phyloP scores from a whole-genome alignment of 1,140 invertebrate genomes.

The Formica exsecta region DNA sequence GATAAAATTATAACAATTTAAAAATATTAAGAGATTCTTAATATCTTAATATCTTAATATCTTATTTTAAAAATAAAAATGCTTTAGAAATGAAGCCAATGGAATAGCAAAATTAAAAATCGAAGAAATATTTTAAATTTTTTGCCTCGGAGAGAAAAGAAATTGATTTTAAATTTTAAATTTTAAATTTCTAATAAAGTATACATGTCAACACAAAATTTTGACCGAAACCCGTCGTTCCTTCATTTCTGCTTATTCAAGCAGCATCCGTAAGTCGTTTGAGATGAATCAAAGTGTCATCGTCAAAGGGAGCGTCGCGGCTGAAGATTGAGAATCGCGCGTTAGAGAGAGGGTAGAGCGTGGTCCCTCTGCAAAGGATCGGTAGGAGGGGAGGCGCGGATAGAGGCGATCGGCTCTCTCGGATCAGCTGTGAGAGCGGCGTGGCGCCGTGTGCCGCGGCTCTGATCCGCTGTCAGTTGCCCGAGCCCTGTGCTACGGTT shows the following conservation, averaged over 20 bases:
- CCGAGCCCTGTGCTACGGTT: constrained; percentile 86
- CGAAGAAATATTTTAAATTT: not conserved
- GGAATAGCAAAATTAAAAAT: not conserved
- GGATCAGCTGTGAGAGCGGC: constrained; percentile 85
- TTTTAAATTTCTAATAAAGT: not conserved
- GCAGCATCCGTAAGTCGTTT: constrained; percentile 1
- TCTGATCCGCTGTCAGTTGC: constrained; percentile 86
- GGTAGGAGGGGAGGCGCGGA: constrained; percentile 59
- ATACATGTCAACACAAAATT: not conserved
- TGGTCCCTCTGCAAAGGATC: constrained; percentile 23
- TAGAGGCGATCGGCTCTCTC: constrained; percentile 75
- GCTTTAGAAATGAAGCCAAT: no score
- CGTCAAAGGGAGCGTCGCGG: constrained; percentile 38
- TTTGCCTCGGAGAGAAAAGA: not conserved
- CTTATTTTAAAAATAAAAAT: no score
- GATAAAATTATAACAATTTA: no score
- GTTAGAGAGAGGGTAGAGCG: constrained; percentile 71
- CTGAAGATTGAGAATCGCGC: constrained; percentile 67
- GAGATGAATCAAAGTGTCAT: constrained; percentile 39
- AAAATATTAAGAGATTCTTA: no score
- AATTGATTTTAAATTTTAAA: not conserved
- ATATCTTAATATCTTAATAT: no score
- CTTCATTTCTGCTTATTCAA: not conserved
- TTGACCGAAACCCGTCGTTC: not conserved
- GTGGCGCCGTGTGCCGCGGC: constrained; percentile 83